phyloP scores from a whole-genome alignment of 2,797 vertebrate species.

The Clarias pachynema region DNA sequence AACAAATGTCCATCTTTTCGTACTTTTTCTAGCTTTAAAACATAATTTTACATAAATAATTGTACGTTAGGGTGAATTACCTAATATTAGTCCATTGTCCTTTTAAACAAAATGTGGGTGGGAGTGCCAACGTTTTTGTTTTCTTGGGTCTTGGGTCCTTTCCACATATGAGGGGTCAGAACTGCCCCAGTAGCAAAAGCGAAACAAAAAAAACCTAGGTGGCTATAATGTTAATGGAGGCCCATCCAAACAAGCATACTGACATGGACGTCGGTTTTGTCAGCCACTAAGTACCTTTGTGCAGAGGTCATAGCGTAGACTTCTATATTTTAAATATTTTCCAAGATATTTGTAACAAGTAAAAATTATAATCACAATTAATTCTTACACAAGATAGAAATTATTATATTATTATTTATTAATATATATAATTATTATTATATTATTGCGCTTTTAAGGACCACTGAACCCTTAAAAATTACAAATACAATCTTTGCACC shows the following conservation, averaged over 20 bases:
- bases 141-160: background rate
- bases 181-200: no score
- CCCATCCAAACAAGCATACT: background rate
- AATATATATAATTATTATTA: no score
- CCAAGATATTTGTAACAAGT: no score
- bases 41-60: background rate
- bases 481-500: background rate
- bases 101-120: background rate
- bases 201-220: no score
- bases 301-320: no score
- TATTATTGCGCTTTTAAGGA: background rate
- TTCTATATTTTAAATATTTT: no score
- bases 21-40: background rate
- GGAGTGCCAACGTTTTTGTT: background rate
- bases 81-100: background rate
- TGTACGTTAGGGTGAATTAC: background rate
- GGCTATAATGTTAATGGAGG: background rate
- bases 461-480: no score
- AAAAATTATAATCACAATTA: no score
- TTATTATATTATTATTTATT: no score
- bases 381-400: background rate
- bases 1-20: background rate
- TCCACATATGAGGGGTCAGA: no score
- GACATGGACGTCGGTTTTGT: background rate
- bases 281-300: background rate